Percentiles rank a stretch among this genome's conserved stretches.
Evolutionary conservation across 2,113 vertebrate genomes (phyloP).

Genomic region (Cebus imitator): DNA sequence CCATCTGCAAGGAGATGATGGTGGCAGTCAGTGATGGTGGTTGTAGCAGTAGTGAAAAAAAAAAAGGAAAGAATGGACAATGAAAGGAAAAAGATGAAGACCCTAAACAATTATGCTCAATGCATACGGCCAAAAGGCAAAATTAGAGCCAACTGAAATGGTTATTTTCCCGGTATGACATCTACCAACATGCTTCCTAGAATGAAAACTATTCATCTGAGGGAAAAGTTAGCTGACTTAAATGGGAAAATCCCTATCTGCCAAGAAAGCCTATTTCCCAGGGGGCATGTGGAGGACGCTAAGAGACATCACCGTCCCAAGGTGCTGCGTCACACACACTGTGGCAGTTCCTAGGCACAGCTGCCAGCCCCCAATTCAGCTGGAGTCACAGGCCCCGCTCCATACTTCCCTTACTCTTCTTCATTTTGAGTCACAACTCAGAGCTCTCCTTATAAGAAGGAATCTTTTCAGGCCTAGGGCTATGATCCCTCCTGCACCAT

Average conservation of each 20-base stretch:
- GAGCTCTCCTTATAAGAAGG: neutral
- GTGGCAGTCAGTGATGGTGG: neutral
- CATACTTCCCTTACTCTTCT: neutral
- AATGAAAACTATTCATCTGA: neutral
- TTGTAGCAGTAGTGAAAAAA: neutral
- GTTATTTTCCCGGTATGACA: neutral
- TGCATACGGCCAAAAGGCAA: neutral
- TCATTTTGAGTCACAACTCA: neutral
- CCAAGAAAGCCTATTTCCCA: neutral
- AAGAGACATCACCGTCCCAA: neutral
- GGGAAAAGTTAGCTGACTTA: neutral
- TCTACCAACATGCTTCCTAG: rapidly evolving
- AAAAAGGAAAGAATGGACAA: neutral
- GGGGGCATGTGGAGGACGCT: neutral
- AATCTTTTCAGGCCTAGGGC: neutral
- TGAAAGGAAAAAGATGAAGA: neutral
- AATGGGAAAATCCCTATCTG: neutral
- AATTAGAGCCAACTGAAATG: neutral
- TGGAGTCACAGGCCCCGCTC: neutral
- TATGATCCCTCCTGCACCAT: neutral
- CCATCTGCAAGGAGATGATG: neutral
- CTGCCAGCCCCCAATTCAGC: conserved; percentile 66
- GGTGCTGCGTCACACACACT: neutral
- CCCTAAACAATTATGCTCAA: neutral
- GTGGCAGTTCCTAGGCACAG: conserved; percentile 51